Evolutionary conservation across 1,140 invertebrate genomes (phyloP), one percentile per base, ranked within the genome.

Genomic region (Drosophila micromelanica): DNA sequence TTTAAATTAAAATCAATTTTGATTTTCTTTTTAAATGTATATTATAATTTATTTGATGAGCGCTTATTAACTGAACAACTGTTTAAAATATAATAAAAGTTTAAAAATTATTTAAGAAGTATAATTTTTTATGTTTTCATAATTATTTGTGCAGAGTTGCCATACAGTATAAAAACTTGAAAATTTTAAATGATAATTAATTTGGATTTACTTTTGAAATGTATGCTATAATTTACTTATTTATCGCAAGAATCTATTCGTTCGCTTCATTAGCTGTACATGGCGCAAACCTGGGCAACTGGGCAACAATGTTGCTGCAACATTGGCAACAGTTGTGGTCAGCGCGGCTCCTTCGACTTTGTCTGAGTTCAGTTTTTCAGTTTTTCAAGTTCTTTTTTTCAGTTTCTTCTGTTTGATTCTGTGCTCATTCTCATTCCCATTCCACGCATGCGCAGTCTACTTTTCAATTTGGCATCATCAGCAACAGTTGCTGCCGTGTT

Each of bases 381-480:
- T 27, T 27, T 27, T 27, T 27, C 32, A 8, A 8, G 20, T 61
- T n/a, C n/a, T 32, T 40, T 2, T 42, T 9, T 37, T 15, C n/a
- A 32, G 13, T 68, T 17, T 17, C 9, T 67, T 32, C 12, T 60
- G 32, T 51, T 61, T 49, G 55, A 65, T 60, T 65, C 46, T 75
- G 69, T 80, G 60, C 81, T 68, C 75, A 87, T 87, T 87, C 82
- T 72, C 67, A 82, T 87, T 87, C 67, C 81, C 63, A 86, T 86
- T 86, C 81, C 71, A 82, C 82, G 78, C 81, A 87, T 85, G 82
- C 78, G 59, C 78, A 85, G 70, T 81, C 81, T 79, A 81, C 82
- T 87, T 68, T 82, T 87, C 75, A 78, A 86, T 86, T 86, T 87
- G 82, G 82, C 82, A 75, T 86, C 81, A 78, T 76, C 70, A 70